Conservation (phyloP, 2,113 vertebrate genomes). For the Pipra filicauda region DNA sequence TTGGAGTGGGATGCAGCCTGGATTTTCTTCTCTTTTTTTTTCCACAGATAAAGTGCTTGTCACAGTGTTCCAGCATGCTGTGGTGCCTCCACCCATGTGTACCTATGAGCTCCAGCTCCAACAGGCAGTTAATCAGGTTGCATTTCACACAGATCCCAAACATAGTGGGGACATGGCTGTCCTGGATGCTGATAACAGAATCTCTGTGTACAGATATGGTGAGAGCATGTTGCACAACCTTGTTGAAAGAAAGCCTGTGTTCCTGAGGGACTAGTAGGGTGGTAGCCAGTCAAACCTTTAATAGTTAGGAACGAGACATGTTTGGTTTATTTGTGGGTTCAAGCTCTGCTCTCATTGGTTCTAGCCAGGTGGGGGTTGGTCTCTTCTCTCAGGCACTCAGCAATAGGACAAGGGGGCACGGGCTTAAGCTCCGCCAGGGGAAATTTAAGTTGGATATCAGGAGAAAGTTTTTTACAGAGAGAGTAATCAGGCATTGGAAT, state of each 20-base stretch:
- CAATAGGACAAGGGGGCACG: too few species aligned
- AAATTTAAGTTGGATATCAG: too few species aligned
- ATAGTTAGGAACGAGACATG: neutral
- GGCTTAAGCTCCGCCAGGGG: too few species aligned
- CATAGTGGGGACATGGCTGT: constrained; percentile 82
- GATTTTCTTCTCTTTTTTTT: neutral
- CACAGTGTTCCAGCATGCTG: constrained; percentile 84
- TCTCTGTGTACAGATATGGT: constrained; percentile 84
- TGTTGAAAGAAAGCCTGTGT: neutral
- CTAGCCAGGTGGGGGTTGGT: too few species aligned
- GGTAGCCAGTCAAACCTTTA: neutral
- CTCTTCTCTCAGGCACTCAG: too few species aligned
- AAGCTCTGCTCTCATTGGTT: neutral
- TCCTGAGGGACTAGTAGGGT: neutral
- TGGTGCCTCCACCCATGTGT: constrained; percentile 92
- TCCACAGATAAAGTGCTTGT: constrained; percentile 85
- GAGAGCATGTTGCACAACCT: constrained; percentile 14
- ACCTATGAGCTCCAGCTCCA: constrained; percentile 83
- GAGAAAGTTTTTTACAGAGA: too few species aligned
- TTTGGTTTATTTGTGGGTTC: neutral
- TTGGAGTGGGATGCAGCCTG: neutral
- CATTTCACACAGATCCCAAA: constrained; percentile 75
- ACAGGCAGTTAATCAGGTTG: constrained; percentile 81
- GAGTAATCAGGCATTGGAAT: too few species aligned
- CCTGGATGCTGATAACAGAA: constrained; percentile 78